Evolutionary conservation across 2,113 vertebrate genomes (phyloP).

Genomic region (Syngnathus floridae): DNA sequence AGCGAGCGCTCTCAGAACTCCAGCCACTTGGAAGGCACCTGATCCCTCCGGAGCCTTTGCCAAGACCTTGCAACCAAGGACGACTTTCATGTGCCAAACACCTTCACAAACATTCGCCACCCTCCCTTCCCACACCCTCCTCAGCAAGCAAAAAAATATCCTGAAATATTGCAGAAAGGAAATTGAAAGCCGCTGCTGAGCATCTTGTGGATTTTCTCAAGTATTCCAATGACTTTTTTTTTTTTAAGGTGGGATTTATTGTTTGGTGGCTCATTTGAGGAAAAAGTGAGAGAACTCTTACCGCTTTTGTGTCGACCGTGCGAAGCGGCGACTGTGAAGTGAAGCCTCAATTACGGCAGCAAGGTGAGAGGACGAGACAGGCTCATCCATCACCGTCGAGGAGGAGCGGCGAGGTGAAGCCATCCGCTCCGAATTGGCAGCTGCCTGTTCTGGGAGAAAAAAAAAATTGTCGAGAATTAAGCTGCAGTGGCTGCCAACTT

Average conservation of each 20-base stretch:
- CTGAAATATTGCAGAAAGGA: neutral
- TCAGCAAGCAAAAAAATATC: neutral
- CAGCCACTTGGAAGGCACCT: conserved; percentile 1
- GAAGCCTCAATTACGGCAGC: conserved; percentile 42
- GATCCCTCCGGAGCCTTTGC: neutral
- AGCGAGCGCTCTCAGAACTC: neutral
- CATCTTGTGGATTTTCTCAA: no score
- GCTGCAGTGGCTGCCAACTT: conserved; percentile 22
- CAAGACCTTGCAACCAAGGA: conserved; percentile 4
- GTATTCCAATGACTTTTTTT: no score
- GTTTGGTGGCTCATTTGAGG: no score
- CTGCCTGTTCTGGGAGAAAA: neutral
- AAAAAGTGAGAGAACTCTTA: no score
- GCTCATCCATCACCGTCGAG: conserved; percentile 48
- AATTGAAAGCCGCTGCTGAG: neutral
- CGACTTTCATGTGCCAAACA: conserved; percentile 1
- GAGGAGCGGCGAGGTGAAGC: conserved; percentile 13
- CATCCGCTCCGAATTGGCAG: conserved; percentile 40
- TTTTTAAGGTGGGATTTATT: no score
- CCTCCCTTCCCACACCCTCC: neutral
- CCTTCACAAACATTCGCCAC: neutral
- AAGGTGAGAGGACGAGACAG: conserved; percentile 36
- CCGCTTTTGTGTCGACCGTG: neutral
- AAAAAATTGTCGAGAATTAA: conserved; percentile 25
- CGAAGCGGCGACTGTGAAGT: conserved; percentile 1